These are phyloP conservation scores for Pomacea canaliculata DNA, from an alignment of 2,888 invertebrate genomes.

Conservation along the genomic window DNA sequence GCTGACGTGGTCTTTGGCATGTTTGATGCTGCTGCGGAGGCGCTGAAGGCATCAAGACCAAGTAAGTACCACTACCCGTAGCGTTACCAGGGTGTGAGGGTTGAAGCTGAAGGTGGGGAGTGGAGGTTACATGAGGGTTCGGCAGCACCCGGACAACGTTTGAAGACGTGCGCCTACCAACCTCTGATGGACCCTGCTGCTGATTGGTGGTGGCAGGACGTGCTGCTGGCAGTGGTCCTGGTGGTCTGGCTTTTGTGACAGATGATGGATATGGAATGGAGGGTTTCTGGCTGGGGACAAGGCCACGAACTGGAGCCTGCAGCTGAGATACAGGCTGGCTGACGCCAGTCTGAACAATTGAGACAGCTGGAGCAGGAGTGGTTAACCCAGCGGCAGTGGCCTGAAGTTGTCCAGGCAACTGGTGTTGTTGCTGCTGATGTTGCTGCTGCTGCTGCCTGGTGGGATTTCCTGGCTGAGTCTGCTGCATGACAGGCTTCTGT, in stretches of 20 bases:
- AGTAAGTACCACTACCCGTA: constrained; percentile 5
- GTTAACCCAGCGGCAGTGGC: not conserved
- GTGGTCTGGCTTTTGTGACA: constrained; percentile 1
- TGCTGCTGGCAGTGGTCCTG: not conserved
- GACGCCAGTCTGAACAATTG: constrained; percentile 4
- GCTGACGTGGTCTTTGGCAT: not conserved
- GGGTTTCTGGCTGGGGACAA: constrained; percentile 7
- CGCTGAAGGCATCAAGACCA: constrained; percentile 16
- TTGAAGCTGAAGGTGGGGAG: not conserved
- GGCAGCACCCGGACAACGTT: constrained; percentile 7
- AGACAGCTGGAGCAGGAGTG: not conserved
- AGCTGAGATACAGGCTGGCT: not conserved
- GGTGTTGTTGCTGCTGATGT: constrained; percentile 17
- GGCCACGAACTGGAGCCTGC: not conserved
- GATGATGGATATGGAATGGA: constrained; percentile 4
- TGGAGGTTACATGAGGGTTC: constrained; percentile 2
- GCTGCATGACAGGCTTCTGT: constrained; percentile 14
- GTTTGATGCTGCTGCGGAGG: not conserved
- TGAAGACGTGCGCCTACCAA: constrained; percentile 13
- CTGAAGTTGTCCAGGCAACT: constrained; percentile 6
- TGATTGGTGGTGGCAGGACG: not conserved
- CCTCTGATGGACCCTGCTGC: constrained; percentile 1
- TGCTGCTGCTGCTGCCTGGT: constrained; percentile 13
- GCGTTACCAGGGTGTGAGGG: not conserved
- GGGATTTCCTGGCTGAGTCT: constrained; percentile 24